These are phyloP conservation scores for Cacoxenus indagator DNA, from an alignment of 2,888 invertebrate species.

Conservation along the genomic window DNA sequence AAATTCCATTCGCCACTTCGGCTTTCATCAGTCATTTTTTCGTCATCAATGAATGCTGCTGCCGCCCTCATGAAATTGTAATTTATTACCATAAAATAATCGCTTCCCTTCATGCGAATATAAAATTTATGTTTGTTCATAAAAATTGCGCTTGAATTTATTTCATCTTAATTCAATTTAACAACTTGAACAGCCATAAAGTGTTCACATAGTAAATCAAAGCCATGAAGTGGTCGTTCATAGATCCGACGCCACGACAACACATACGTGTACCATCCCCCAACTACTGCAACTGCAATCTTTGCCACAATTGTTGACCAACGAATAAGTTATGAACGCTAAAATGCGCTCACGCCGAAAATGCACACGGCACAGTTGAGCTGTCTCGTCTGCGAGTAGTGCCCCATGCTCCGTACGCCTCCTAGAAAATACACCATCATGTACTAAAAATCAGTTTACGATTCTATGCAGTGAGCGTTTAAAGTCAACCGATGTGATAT, in stretches of 20 bases:
- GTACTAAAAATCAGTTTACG: background rate
- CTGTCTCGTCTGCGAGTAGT: background rate
- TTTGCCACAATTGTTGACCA: background rate
- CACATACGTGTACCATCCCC: too few relatives aligned
- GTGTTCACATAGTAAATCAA: constrained; percentile 68
- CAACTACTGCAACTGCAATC: too few relatives aligned
- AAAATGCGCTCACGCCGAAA: constrained; percentile 22
- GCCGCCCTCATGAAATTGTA: background rate
- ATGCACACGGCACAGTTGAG: background rate
- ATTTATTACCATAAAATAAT: constrained; percentile 30
- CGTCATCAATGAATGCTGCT: too few relatives aligned
- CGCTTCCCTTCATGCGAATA: constrained; percentile 43
- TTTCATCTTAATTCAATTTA: constrained; percentile 68
- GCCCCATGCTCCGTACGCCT: too few relatives aligned
- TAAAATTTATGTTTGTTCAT: constrained; percentile 65
- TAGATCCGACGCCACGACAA: too few relatives aligned
- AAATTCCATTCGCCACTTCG: too few relatives aligned
- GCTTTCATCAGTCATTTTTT: too few relatives aligned
- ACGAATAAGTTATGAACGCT: constrained; percentile 27
- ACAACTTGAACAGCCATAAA: constrained; percentile 68
- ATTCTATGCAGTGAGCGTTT: background rate
- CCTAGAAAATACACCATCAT: too few relatives aligned
- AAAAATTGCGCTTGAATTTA: constrained; percentile 59
- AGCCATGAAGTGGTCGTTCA: constrained; percentile 28
- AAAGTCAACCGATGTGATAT: background rate